phyloP scores from a whole-genome alignment of 2,888 invertebrate genomes.

The Sclerodermus sp. region DNA sequence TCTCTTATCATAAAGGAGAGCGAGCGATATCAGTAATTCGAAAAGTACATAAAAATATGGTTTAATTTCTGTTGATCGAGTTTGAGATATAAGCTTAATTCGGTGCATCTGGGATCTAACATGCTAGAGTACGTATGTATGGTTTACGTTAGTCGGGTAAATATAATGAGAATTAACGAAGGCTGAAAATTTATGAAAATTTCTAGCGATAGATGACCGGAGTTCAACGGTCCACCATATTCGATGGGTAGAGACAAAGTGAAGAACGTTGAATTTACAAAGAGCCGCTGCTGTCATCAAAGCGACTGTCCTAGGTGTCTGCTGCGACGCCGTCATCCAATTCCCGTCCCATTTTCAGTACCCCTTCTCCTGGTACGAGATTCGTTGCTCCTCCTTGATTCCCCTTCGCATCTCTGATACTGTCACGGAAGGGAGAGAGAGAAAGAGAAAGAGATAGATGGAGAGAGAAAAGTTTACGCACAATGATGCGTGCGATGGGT shows the following conservation, averaged over 20 bases:
- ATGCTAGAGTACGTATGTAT: too few species aligned
- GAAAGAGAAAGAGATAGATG: constrained; percentile 11
- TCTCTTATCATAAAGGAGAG: constrained; percentile 20
- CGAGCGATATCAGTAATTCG: constrained; percentile 19
- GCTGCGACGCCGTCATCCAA: constrained; percentile 49
- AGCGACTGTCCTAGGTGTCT: constrained; percentile 41
- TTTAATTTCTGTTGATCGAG: constrained; percentile 16
- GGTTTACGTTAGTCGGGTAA: too few species aligned
- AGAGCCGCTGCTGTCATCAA: constrained; percentile 40
- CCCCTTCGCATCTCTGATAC: constrained; percentile 19
- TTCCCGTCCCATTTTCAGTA: constrained; percentile 34
- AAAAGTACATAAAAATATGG: constrained; percentile 12
- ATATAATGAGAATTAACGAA: too few species aligned
- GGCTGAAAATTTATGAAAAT: too few species aligned
- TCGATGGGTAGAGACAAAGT: constrained; percentile 9
- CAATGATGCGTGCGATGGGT: constrained; percentile 38
- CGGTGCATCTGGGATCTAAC: too few species aligned
- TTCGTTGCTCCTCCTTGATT: constrained; percentile 14
- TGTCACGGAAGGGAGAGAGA: constrained; percentile 8
- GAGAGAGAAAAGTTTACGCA: constrained; percentile 26
- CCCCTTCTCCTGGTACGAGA: constrained; percentile 10
- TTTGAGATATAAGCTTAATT: too few species aligned
- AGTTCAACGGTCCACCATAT: constrained; percentile 19
- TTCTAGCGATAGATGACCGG: too few species aligned
- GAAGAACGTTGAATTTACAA: constrained; percentile 26